Conservation (phyloP, 2,113 vertebrate species). For the Ariopsis seemanni region DNA sequence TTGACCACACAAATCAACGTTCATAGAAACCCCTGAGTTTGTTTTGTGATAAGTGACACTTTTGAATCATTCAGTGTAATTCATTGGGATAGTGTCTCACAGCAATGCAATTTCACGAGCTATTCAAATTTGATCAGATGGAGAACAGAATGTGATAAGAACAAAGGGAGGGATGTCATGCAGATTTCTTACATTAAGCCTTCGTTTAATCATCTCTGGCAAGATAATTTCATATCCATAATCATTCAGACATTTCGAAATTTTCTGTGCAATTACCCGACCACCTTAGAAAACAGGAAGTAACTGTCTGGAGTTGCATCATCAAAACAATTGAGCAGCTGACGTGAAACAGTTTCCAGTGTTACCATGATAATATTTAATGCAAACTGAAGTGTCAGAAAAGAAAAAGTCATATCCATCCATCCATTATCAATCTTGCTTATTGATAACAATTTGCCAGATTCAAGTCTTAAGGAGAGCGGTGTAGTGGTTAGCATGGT, state of each 20-base stretch:
- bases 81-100: slow-evolving; percentile 17
- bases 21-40: not conserved
- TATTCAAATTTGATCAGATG: slow-evolving; percentile 27
- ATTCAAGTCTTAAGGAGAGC: not conserved
- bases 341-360: not conserved
- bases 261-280: not conserved
- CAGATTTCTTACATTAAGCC: not conserved
- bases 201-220: slow-evolving; percentile 21
- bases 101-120: slow-evolving; percentile 17
- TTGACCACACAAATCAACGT: slow-evolving; percentile 35
- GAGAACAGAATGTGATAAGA: not conserved
- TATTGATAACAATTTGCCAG: not conserved
- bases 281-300: not conserved
- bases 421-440: too few relatives aligned
- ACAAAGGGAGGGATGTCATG: slow-evolving; percentile 13
- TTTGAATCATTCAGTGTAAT: slow-evolving; percentile 29
- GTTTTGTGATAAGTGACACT: not conserved
- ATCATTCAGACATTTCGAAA: not conserved
- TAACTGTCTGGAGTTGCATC: not conserved
- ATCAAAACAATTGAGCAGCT: not conserved
- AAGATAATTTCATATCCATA: slow-evolving; percentile 21
- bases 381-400: not conserved
- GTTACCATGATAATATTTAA: not conserved
- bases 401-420: not conserved
- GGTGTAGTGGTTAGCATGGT: too few relatives aligned